Evolutionary conservation across 23 tunicate genomes (phyloP), one percentile per base, ranked within the genome.

Genomic region (Diplosoma virens): DNA sequence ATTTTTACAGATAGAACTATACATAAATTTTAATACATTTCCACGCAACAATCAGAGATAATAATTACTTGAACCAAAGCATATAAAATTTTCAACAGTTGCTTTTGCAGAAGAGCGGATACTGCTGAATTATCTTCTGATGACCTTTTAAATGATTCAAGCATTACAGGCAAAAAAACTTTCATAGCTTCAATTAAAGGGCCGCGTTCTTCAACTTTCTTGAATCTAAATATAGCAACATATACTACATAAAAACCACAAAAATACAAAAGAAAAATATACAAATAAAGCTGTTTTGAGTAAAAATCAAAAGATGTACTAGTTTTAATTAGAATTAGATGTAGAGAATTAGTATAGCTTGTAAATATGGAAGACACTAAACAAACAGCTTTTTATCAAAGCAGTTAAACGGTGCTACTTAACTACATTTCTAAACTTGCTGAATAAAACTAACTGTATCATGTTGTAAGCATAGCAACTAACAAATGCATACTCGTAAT

Each of bases 151-250:
- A 89, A 84, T 29, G 85, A 29, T 37, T 84, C 67, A 32, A 79
- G 66, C 69, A 95, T 59, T 29, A 68, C 91, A 0, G 99, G 99
- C 28, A 89, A 52, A 63, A 95, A 85, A 17, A 84, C 32, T 66
- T 95, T 95, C 99, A 95, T 95, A 11, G 96, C 87, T 16, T 61
- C 80, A 33, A 89, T 75, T 0, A 95, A 32, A 1, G 99, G 99
- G 1, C 37, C 81, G 9, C 96, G 48, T 37, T 84, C 96, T 29
- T 89, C 84, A 25, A 48, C 37, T 66, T 89, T 95, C 71, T 95
- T 95, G 56, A 82, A 94, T 32, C 92, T 86, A 55, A n/a, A n/a
- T n/a, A 45, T 16, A 45, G 11, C 14, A 45, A 45, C 11, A 45
- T 45, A 45, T 45, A 45, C 52, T 45, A 11, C 14, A 45, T 45